Conservation (phyloP, 2,113 vertebrate genomes). For the Ibidorhyncha struthersii region DNA sequence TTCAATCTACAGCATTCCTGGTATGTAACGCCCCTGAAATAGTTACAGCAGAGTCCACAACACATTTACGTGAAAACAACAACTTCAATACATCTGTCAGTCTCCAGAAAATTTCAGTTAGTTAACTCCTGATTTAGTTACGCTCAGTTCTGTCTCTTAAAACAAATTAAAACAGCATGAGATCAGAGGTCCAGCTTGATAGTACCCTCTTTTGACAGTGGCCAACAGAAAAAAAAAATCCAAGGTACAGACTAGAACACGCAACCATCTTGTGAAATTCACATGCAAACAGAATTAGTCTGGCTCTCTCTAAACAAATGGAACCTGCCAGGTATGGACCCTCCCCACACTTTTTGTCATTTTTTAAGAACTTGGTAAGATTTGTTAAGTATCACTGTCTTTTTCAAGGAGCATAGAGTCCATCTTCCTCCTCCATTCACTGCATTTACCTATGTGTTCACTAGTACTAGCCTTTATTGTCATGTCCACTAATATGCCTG, state of each 20-base stretch:
- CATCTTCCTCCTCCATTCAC: background rate
- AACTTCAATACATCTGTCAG: background rate
- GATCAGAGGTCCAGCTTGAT: background rate
- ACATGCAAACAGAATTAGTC: background rate
- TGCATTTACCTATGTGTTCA: background rate
- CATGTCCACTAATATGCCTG: background rate
- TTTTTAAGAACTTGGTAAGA: background rate
- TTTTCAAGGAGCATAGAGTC: background rate
- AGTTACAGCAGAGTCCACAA: background rate
- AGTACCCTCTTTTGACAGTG: background rate
- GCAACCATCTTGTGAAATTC: background rate
- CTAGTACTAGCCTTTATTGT: background rate
- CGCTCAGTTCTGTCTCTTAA: background rate
- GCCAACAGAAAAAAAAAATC: background rate
- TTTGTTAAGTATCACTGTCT: background rate
- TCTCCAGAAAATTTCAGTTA: background rate
- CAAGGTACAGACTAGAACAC: background rate
- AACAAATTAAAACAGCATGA: background rate
- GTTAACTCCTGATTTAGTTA: background rate
- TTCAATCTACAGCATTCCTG: background rate
- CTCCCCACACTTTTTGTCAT: background rate
- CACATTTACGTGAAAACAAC: background rate
- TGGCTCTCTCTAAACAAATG: background rate
- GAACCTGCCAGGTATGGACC: background rate
- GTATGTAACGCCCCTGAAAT: background rate